A percentile compares a stretch with the other conserved stretches of the same genome.
Evolutionary conservation across 2,888 invertebrate species (phyloP).

Genomic region (Antheraea yamamai): DNA sequence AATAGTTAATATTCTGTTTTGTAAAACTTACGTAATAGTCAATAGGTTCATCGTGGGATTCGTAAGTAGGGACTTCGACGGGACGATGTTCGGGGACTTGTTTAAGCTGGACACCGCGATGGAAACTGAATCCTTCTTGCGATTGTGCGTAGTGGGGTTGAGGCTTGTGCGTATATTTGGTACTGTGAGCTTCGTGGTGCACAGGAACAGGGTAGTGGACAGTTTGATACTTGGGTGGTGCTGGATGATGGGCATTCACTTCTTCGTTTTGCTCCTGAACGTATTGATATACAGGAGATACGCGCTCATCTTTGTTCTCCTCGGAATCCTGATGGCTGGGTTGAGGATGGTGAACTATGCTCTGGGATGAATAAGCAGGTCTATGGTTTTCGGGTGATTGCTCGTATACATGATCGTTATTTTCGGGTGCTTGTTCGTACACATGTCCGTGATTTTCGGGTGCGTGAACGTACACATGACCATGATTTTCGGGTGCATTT

Average conservation of each 20-base stretch:
- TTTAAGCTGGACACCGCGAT: conserved; percentile 39
- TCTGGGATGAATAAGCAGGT: conserved; percentile 58
- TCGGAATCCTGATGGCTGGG: conserved; percentile 51
- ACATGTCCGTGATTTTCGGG: conserved; percentile 26
- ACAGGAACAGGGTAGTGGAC: conserved; percentile 31
- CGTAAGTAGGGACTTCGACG: conserved; percentile 40
- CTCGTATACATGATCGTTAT: conserved; percentile 25
- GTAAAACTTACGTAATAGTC: conserved; percentile 75
- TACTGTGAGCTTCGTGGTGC: conserved; percentile 28
- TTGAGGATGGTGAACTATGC: conserved; percentile 50
- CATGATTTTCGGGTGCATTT: conserved; percentile 15
- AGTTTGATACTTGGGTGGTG: conserved; percentile 35
- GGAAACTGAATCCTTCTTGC: conserved; percentile 33
- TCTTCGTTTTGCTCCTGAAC: conserved; percentile 45
- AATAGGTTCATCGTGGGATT: conserved; percentile 64
- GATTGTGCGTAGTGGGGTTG: conserved; percentile 32
- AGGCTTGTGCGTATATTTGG: conserved; percentile 36
- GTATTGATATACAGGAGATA: conserved; percentile 57
- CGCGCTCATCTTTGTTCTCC: conserved; percentile 48
- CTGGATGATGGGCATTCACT: conserved; percentile 30
- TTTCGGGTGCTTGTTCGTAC: conserved; percentile 31
- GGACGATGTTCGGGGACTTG: conserved; percentile 45
- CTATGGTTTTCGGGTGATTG: conserved; percentile 38
- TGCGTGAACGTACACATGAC: conserved; percentile 23
- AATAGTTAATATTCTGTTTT: conserved; percentile 46